Percentiles rank a stretch among this genome's conserved stretches.
Evolutionary conservation across 1,140 invertebrate genomes (phyloP).

Genomic region (Drosophila elegans): DNA sequence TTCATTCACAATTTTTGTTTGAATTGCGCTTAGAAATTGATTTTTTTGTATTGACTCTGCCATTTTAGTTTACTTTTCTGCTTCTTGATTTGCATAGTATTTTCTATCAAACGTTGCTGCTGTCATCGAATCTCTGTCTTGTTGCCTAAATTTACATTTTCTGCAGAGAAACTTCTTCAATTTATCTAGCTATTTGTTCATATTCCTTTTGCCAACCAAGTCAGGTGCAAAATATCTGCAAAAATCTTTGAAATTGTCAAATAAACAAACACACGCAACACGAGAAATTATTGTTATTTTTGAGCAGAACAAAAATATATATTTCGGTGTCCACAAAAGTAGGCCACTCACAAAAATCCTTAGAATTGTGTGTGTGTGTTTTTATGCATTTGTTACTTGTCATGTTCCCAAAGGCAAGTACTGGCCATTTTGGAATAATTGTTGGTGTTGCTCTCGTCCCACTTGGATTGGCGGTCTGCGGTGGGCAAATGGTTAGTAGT

Average conservation of each 20-base stretch:
- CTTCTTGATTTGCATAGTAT: background rate
- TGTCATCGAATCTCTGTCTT: constrained; percentile 2
- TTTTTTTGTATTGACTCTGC: background rate
- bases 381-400: constrained; percentile 73
- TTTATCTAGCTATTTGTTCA: background rate
- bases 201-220: background rate
- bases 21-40: too few relatives aligned
- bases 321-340: constrained; percentile 4
- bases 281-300: background rate
- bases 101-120: background rate
- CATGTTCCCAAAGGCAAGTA: constrained; percentile 58
- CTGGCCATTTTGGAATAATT: constrained; percentile 44
- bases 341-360: constrained; percentile 9
- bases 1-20: background rate
- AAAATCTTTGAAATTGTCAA: constrained; percentile 27
- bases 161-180: constrained; percentile 1
- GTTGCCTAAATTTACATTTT: background rate
- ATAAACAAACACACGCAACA: constrained; percentile 6
- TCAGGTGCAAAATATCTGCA: constrained; percentile 29
- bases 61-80: background rate
- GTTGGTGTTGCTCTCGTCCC: constrained; percentile 18
- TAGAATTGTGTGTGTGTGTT: constrained; percentile 29
- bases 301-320: constrained; percentile 2
- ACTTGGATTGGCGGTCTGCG: constrained; percentile 55
- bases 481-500: constrained; percentile 3